A percentile compares a stretch with the other conserved stretches of the same genome.
These are phyloP conservation scores for Apostichopus japonicus DNA, from an alignment of 35 echinoderm and acorn worm genomes.

Conservation along the genomic window DNA sequence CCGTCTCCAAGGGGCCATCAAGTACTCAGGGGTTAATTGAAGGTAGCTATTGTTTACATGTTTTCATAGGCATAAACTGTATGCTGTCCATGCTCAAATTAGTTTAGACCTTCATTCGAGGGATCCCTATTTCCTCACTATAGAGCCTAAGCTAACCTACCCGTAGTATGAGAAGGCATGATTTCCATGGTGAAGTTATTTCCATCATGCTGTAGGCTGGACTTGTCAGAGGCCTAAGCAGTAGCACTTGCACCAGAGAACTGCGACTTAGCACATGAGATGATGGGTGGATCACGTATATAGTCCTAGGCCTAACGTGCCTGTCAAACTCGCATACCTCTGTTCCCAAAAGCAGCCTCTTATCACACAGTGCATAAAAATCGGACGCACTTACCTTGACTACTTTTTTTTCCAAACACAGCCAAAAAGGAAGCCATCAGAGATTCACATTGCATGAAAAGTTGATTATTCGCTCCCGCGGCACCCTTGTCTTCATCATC, in stretches of 20 bases:
- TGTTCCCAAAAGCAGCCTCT: not conserved
- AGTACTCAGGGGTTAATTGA: no score
- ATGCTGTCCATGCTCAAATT: not conserved
- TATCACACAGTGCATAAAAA: not conserved
- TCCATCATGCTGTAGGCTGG: not conserved
- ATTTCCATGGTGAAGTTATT: not conserved
- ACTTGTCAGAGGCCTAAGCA: not conserved
- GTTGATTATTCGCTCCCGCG: slow-evolving; percentile 57
- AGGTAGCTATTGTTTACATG: not conserved
- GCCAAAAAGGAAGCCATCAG: slow-evolving; percentile 60
- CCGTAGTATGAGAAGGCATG: not conserved
- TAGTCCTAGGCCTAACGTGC: not conserved
- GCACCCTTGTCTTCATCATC: slow-evolving; percentile 52
- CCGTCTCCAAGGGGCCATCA: no score
- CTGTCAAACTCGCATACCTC: not conserved
- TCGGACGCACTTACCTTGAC: slow-evolving; percentile 48
- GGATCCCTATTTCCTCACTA: not conserved
- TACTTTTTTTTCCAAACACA: slow-evolving; percentile 54
- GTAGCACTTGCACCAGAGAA: slow-evolving; percentile 5
- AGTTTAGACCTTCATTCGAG: not conserved
- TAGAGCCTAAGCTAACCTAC: slow-evolving; percentile 1
- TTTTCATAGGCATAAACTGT: not conserved
- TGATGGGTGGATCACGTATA: slow-evolving; percentile 33
- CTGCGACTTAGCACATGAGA: not conserved
- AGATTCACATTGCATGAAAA: slow-evolving; percentile 57